Evolutionary conservation across 2,113 vertebrate species (phyloP), one percentile per base, ranked within the genome.

Genomic region (Chascanopsetta lugubris): DNA sequence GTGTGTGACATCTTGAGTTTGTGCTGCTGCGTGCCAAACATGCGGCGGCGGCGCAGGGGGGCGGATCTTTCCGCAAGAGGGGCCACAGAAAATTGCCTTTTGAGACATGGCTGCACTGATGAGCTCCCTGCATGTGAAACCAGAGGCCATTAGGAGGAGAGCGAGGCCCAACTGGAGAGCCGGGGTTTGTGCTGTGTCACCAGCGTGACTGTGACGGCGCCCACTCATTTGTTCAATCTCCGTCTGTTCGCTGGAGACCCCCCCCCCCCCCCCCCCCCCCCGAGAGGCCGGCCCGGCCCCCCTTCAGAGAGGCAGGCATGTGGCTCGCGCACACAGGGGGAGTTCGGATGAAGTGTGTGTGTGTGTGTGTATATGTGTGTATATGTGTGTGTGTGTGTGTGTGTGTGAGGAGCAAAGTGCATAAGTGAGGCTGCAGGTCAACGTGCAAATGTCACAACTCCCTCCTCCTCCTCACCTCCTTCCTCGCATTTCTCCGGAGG

Each of bases 401-500:
- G 26, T 48, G 32, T 17, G 32, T 26, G 11, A 26, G 17, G 25
- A 30, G 32, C 32, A 34, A 12, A 34, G 32, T 34, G 13, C 32
- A 34, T 34, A 34, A 34, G 32, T 34, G 32, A 34, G 32, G 4
- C 8, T 0, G 32, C 20, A 9, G 36, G 17, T 45, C 15, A 10
- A 18, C 6, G 2, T 36, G 32, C n/a, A 9, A 59, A 18, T 2
- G 20, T 24, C 7, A n/a, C 25, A 43, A 50, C 20, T 24, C 22
- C 8, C 50, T 24, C 24, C 36, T 40, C 13, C 5, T 20, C 69
- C 89, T 91, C 79, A 99, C 97, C 97, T 95, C 96, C 97, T 80
- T 98, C 96, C 71, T 96, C 94, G 84, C 97, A 99, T 56, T 98
- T 98, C 90, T 99, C 97, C 0, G 96, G 95, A 54, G 97, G 95